Conservation (phyloP, 2,113 vertebrate genomes). For the Syrrhaptes paradoxus region DNA sequence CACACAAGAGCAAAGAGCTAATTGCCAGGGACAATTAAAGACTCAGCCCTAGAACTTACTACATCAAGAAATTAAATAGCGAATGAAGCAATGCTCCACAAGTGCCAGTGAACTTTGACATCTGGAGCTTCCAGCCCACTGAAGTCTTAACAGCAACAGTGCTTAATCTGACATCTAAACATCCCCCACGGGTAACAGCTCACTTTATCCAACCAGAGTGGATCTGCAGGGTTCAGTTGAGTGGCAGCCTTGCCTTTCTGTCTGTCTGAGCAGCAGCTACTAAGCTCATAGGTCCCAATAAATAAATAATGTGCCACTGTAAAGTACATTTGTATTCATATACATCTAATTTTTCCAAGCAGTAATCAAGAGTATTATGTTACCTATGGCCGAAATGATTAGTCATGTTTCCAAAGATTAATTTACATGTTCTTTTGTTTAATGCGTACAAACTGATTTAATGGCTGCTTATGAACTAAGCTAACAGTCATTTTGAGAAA, state of each 20-base stretch:
- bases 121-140: neutral
- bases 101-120: conserved; percentile 30
- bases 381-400: conserved; percentile 31
- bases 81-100: neutral
- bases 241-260: neutral
- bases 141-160: neutral
- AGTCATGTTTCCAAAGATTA: conserved; percentile 53
- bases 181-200: neutral
- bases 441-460: conserved; percentile 16
- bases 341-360: neutral
- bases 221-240: neutral
- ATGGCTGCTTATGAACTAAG: conserved; percentile 47
- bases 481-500: conserved; percentile 53
- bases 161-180: neutral
- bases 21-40: conserved; percentile 8
- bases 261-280: neutral
- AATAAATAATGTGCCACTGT: neutral
- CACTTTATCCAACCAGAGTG: neutral
- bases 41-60: neutral
- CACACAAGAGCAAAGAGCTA: neutral
- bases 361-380: conserved; percentile 37
- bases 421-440: conserved; percentile 46
- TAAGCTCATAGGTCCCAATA: neutral
- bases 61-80: neutral
- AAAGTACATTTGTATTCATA: conserved; percentile 10